phyloP scores from a whole-genome alignment of 1,140 invertebrate species.

The Habropoda laboriosa region DNA sequence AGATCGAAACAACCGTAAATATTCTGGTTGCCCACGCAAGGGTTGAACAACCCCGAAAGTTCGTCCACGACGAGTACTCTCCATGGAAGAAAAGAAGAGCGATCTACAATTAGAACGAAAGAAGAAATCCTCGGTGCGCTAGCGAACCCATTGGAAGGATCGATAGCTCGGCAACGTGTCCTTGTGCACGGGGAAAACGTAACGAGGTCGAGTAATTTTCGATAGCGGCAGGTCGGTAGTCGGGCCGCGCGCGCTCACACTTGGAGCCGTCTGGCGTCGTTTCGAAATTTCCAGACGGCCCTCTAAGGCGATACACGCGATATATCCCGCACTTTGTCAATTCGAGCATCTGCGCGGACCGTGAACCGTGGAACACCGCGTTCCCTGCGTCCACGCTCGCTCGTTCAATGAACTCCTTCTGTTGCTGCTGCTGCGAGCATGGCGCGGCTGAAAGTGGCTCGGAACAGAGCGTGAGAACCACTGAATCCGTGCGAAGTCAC shows the following conservation, averaged over 20 bases:
- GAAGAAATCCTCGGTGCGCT: neutral
- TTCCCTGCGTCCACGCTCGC: neutral
- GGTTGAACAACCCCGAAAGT: too few species aligned
- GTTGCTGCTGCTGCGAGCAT: neutral
- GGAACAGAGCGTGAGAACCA: constrained; percentile 29
- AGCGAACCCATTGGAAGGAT: neutral
- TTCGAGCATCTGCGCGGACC: neutral
- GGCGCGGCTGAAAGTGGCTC: neutral
- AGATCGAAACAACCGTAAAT: too few species aligned
- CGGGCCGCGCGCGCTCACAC: too few species aligned
- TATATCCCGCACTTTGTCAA: neutral
- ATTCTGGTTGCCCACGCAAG: too few species aligned
- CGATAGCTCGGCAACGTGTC: neutral
- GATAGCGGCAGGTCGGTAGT: neutral
- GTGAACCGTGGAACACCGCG: neutral
- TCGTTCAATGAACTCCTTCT: constrained; percentile 40
- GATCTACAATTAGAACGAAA: neutral
- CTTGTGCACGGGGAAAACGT: constrained; percentile 7
- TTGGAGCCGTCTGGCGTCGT: too few species aligned
- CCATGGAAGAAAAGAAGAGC: neutral
- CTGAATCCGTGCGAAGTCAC: constrained; percentile 21
- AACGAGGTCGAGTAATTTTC: constrained; percentile 45
- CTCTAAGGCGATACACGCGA: neutral
- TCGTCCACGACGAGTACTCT: too few species aligned
- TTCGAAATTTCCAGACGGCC: constrained; percentile 2